phyloP scores from a whole-genome alignment of 2,113 vertebrate genomes.

The Uropsilus gracilis region DNA sequence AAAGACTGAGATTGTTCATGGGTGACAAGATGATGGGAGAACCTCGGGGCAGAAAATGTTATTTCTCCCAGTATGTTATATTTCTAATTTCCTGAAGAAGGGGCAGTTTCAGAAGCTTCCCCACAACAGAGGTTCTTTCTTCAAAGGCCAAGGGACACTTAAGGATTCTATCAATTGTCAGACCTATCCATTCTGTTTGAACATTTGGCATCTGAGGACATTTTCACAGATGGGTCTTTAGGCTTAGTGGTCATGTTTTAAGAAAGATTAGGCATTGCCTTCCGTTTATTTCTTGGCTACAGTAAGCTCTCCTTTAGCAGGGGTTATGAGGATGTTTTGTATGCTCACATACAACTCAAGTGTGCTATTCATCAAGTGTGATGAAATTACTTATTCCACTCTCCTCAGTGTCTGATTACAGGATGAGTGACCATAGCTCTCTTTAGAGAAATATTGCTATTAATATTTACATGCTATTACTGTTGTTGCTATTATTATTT shows the following conservation, averaged over 20 bases:
- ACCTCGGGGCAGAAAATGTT: no score
- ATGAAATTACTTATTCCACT: neutral
- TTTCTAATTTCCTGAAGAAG: slow-evolving; percentile 3
- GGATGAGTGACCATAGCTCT: neutral
- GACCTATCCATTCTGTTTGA: neutral
- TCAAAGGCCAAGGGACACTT: neutral
- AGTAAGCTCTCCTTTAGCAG: neutral
- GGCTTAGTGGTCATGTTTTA: neutral
- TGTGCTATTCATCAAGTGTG: no score
- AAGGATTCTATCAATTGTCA: neutral
- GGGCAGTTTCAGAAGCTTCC: neutral
- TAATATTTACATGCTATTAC: no score
- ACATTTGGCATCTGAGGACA: neutral
- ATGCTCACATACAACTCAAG: neutral
- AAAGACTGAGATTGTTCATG: no score
- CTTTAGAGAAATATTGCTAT: neutral
- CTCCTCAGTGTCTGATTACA: neutral
- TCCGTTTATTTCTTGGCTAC: neutral
- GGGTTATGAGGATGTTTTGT: neutral
- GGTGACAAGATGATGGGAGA: no score
- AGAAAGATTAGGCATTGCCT: neutral
- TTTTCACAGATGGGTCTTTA: neutral
- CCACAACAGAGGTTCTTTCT: neutral
- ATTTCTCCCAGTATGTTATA: neutral
- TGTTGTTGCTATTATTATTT: neutral